Percentiles rank a stretch among this genome's conserved stretches.
Conservation (phyloP, 2,113 vertebrate species). For the Aplodontia rufa region DNA sequence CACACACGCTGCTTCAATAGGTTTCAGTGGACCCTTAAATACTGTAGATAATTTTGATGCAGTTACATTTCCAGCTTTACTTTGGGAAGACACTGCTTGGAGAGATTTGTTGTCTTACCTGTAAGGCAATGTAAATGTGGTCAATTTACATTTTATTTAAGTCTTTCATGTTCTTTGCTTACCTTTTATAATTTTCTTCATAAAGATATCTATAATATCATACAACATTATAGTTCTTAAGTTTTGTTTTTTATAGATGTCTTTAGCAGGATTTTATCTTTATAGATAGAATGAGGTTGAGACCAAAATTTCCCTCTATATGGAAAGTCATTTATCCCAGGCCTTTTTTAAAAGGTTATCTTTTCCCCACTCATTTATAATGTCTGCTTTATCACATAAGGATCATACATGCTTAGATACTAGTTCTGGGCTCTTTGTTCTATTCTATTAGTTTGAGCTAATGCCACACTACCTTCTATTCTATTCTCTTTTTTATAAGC, state of each 20-base stretch:
- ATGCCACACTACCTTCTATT: background rate
- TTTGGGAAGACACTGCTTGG: background rate
- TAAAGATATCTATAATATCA: background rate
- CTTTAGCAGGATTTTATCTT: slow-evolving; percentile 27
- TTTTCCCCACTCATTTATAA: background rate
- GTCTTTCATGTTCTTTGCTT: slow-evolving; percentile 5
- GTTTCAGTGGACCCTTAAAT: background rate
- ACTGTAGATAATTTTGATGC: background rate
- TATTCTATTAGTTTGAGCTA: background rate
- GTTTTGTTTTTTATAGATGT: slow-evolving; percentile 10
- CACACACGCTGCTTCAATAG: background rate
- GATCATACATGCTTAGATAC: background rate
- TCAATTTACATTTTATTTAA: slow-evolving; percentile 30
- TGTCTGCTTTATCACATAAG: background rate
- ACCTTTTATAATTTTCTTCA: slow-evolving; percentile 41
- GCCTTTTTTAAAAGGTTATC: background rate
- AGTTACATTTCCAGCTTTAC: background rate
- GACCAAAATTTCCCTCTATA: background rate
- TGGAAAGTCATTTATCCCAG: background rate
- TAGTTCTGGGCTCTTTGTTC: background rate
- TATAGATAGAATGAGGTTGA: background rate
- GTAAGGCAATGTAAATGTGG: background rate
- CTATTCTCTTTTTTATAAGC: background rate
- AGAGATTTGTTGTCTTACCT: background rate
- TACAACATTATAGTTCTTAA: background rate